Evolutionary conservation across 2,888 invertebrate genomes (phyloP), one percentile per base, ranked within the genome.

Genomic region (Aleiodes testaceus): DNA sequence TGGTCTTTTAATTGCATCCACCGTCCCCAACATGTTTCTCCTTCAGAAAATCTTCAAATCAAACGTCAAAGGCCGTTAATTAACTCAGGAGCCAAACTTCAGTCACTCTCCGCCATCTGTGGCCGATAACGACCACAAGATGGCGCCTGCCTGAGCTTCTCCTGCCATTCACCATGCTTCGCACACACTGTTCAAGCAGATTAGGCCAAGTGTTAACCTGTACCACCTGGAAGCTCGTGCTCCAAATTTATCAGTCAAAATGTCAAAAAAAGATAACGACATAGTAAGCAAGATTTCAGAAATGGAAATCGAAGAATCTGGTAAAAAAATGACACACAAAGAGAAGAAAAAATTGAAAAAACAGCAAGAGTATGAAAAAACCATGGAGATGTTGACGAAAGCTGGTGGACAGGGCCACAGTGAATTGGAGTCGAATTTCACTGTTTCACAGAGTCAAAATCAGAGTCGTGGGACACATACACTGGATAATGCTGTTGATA

Each of bases 401-500:
- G 95, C 96, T 86, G 96, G 96, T 18, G 96, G 96, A 0, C 93
- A 95, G 85, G 97, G 96, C 0, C 95, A 95, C 84, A 96, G 96
- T 49, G 96, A 96, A 70, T 89, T 97, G 14, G 97, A 95, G 72
- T 94, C 94, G 45, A 98, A 99, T 88, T 99, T 99, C 85, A 97
- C 98, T 3, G 95, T 99, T 74, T 98, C 98, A 3, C 94, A 94
- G 68, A 91, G 90, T 91, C 92, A 79, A 91, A 92, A 89, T 44
- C 88, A 88, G 66, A 88, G 88, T 61, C 84, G 87, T 0, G 81
- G 82, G n/a, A 71, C 77, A 2, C 84, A 85, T 47, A 86, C 86
- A 73, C 71, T 95, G 78, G 98, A 99, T 84, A 95, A 97, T 86
- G 97, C 98, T 0, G 95, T 97, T 11, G 99, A 99, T 87, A 99